These are phyloP conservation scores for Cuniculus paca DNA, from an alignment of 2,797 vertebrate genomes.

Conservation along the genomic window DNA sequence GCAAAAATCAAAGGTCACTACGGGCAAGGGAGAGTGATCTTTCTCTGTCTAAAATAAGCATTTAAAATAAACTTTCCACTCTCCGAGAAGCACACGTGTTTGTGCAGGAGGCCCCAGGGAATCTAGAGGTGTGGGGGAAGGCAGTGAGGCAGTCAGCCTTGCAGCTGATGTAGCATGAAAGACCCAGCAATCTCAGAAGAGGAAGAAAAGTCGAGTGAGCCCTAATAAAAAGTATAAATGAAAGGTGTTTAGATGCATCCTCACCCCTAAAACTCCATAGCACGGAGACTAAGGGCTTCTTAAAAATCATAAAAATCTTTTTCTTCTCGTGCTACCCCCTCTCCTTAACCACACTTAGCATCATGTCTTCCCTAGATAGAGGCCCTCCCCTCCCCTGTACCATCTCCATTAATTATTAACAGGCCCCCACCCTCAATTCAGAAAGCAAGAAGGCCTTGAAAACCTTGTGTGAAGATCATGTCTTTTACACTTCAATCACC, in stretches of 20 bases:
- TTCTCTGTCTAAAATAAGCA: conserved; percentile 63
- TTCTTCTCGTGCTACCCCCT: neutral
- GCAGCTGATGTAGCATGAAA: conserved; percentile 13
- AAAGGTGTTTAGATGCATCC: neutral
- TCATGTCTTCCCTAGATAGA: neutral
- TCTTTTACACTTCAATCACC: neutral
- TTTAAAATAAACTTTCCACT: conserved; percentile 69
- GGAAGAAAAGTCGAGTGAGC: conserved; percentile 55
- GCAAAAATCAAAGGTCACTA: conserved; percentile 5
- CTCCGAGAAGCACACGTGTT: neutral
- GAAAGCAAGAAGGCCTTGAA: neutral
- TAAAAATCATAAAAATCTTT: neutral
- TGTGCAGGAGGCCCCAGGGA: conserved; percentile 59
- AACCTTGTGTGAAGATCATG: neutral
- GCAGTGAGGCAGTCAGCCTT: conserved; percentile 63
- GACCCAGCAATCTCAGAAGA: conserved; percentile 54
- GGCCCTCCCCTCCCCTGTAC: neutral
- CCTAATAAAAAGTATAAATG: neutral
- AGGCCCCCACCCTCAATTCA: neutral
- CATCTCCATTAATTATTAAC: neutral
- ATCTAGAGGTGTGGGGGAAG: neutral
- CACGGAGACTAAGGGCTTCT: neutral
- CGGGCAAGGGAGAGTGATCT: neutral
- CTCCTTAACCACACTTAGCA: neutral
- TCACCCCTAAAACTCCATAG: neutral